Evolutionary conservation across 1,140 invertebrate species (phyloP), one percentile per base, ranked within the genome.

Genomic region (Atta cephalotes): DNA sequence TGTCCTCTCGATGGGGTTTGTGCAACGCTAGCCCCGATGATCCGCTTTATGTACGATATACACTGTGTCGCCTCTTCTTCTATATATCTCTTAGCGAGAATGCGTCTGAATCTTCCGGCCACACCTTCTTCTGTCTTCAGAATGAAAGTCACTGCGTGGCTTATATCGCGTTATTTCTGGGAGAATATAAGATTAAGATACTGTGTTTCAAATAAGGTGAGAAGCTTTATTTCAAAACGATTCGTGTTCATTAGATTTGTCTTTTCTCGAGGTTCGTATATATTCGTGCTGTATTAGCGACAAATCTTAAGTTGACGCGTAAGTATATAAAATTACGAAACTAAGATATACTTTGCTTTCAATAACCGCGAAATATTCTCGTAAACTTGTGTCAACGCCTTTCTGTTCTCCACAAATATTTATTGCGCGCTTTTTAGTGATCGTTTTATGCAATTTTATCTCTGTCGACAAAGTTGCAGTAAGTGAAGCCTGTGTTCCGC

Each of bases 1-100:
- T 77, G 72, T 87, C 25, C 63, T 60, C 72, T 60, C 14, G 45
- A 85, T 66, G 18, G 56, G 21, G 56, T 85, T 85, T 72, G 16
- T 53, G 63, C 72, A 65, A 85, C 58, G 56, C 71, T 68, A 74
- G 71, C 28, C 28, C 18, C 65, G 72, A 77, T 79, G 58, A 88
- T 88, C 82, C 66, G 66, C 56, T 88, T 86, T 86, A 78, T 77
- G 56, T 85, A 70, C 74, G 66, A 86, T 68, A 86, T 72, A 87
- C 18, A 53, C 51, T 74, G 14, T 28, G 14, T 21, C 28, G 10
- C 18, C 39, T 51, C 31, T 74, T 62, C 28, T 49, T 68, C 35
- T 12, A 62, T 79, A 63, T 51, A 51, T 45, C 35, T 87, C 68
- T 76, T 84, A 53, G 49, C 62, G 39, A 28, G 16, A 25, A 45